Evolutionary conservation across 1,140 invertebrate species (phyloP).

Genomic region (Sitodiplosis mosellana): DNA sequence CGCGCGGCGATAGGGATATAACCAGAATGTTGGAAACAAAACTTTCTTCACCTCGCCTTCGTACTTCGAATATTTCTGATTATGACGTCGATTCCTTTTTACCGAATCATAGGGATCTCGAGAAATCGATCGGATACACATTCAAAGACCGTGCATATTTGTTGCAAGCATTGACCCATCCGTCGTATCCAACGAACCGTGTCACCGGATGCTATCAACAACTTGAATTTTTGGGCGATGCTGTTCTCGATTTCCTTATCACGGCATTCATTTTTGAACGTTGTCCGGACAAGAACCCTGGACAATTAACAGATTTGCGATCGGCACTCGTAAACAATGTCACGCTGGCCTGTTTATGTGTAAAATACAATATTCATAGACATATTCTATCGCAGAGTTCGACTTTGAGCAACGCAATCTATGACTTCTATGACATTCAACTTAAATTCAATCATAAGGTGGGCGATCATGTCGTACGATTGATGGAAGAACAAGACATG

Average conservation of each 20-base stretch:
- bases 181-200: slow-evolving; percentile 70
- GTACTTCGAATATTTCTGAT: slow-evolving; percentile 15
- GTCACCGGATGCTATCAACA: slow-evolving; percentile 84
- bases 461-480: slow-evolving; percentile 37
- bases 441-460: slow-evolving; percentile 45
- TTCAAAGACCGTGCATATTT: slow-evolving; percentile 43
- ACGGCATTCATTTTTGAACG: slow-evolving; percentile 74
- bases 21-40: slow-evolving; percentile 18
- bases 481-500: slow-evolving; percentile 46
- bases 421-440: slow-evolving; percentile 65
- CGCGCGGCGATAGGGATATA: slow-evolving; percentile 25
- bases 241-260: slow-evolving; percentile 84
- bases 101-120: slow-evolving; percentile 30
- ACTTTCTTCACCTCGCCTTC: slow-evolving; percentile 17
- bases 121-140: slow-evolving; percentile 42
- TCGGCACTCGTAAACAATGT: slow-evolving; percentile 91
- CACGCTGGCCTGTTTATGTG: slow-evolving; percentile 75
- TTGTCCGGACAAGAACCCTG: slow-evolving; percentile 45
- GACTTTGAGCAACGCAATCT: slow-evolving; percentile 44
- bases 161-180: slow-evolving; percentile 79
- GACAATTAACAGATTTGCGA: slow-evolving; percentile 75
- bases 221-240: slow-evolving; percentile 90
- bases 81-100: slow-evolving; percentile 27
- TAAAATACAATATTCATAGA: slow-evolving; percentile 66
- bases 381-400: slow-evolving; percentile 45